A percentile compares a stretch with the other conserved stretches of the same genome.
These are phyloP conservation scores for Herminia tarsipennalis DNA, from an alignment of 2,888 invertebrate species.

Conservation along the genomic window DNA sequence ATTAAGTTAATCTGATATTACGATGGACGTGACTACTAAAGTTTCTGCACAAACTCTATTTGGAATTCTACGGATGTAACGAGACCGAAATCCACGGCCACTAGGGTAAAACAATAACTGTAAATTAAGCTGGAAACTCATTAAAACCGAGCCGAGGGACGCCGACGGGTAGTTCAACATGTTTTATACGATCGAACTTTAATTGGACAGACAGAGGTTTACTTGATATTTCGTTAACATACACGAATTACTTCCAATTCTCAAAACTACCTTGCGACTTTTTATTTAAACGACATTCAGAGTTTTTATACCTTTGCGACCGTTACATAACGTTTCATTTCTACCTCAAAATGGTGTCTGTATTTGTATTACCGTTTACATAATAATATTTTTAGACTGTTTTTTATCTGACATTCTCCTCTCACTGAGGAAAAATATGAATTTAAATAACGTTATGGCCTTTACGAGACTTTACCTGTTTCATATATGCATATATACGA, in stretches of 20 bases:
- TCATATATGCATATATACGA: conserved; percentile 17
- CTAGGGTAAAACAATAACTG: conserved; percentile 79
- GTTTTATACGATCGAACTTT: conserved; percentile 72
- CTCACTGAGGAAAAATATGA: conserved; percentile 19
- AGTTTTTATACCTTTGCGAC: conserved; percentile 19
- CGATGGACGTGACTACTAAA: conserved; percentile 52
- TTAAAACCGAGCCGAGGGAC: conserved; percentile 63
- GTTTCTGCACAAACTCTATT: conserved; percentile 54
- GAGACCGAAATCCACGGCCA: conserved; percentile 62
- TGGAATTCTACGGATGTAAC: conserved; percentile 61
- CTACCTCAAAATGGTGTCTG: conserved; percentile 11
- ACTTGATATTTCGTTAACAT: conserved; percentile 39
- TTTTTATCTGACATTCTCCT: no score
- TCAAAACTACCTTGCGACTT: no score
- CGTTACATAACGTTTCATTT: conserved; percentile 29
- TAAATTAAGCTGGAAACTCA: conserved; percentile 81
- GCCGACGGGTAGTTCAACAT: conserved; percentile 45
- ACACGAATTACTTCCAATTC: conserved; percentile 43
- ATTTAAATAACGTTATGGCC: conserved; percentile 16
- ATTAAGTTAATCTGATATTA: conserved; percentile 47
- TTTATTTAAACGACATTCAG: conserved; percentile 22
- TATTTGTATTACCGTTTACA: conserved; percentile 27
- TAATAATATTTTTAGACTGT: conserved; percentile 15
- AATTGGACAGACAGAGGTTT: conserved; percentile 62
- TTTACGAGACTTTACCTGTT: conserved; percentile 13